A percentile compares a stretch with the other conserved stretches of the same genome.
Conservation (phyloP, 1,140 invertebrate species). For the Microplitis mediator region DNA sequence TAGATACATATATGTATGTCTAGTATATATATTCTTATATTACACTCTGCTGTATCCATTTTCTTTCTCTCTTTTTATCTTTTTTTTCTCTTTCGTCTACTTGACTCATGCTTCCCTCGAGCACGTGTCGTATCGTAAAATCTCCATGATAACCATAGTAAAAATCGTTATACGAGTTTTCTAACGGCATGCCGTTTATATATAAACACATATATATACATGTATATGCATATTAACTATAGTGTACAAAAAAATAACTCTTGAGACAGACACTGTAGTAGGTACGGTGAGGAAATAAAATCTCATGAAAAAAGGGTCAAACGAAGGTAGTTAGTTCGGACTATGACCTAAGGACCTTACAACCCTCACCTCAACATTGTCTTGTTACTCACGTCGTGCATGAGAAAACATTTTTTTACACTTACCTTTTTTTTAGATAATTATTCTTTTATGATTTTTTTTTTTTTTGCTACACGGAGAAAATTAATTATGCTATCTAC, state of each 20-base stretch:
- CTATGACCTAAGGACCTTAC: background rate
- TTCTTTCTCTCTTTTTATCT: background rate
- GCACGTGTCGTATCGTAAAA: conserved; percentile 19
- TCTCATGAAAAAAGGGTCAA: conserved; percentile 8
- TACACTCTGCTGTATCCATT: background rate
- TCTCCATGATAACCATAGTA: background rate
- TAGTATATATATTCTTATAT: background rate
- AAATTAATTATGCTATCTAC: no score
- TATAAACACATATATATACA: background rate
- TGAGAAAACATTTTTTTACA: background rate
- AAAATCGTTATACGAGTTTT: conserved; percentile 10
- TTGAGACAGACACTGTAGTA: background rate
- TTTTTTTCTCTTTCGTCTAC: background rate
- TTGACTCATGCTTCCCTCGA: background rate
- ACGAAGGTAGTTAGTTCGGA: conserved; percentile 11
- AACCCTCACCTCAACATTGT: background rate
- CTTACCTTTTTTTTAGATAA: background rate
- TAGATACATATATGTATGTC: background rate
- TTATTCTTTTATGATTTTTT: background rate
- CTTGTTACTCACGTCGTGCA: conserved; percentile 16
- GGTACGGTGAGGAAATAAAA: conserved; percentile 3
- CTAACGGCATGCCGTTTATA: background rate
- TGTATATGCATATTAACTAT: background rate
- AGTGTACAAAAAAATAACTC: background rate
- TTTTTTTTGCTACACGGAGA: background rate